Conservation (phyloP, 1,140 invertebrate genomes). For the Drosophila tropicalis region DNA sequence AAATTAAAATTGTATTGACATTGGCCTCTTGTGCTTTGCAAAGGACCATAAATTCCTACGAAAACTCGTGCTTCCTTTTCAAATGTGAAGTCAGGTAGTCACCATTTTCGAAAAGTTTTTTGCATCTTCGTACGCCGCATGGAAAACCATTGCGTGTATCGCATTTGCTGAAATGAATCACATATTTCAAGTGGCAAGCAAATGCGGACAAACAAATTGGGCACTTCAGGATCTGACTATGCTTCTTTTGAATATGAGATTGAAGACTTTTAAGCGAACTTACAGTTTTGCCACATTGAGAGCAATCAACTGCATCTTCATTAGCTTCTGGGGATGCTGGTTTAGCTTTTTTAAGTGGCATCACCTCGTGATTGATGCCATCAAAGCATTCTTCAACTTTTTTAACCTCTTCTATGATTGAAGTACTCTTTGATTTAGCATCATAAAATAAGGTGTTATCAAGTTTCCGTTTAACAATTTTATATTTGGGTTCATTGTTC, state of each 20-base stretch:
- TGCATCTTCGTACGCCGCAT: slow-evolving; percentile 42
- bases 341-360: slow-evolving; percentile 45
- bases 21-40: no score
- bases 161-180: slow-evolving; percentile 47
- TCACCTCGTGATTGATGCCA: slow-evolving; percentile 46
- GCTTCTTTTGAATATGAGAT: slow-evolving; percentile 50
- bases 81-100: slow-evolving; percentile 42
- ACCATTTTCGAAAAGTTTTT: slow-evolving; percentile 34
- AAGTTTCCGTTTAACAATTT: background rate
- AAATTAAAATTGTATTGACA: no score
- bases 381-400: slow-evolving; percentile 10
- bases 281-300: slow-evolving; percentile 40
- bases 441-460: background rate
- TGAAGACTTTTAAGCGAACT: slow-evolving; percentile 43
- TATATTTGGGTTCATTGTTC: background rate
- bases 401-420: background rate
- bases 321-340: slow-evolving; percentile 33
- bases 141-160: background rate
- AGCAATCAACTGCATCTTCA: slow-evolving; percentile 32
- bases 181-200: slow-evolving; percentile 17
- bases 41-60: slow-evolving; percentile 1
- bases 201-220: slow-evolving; percentile 8
- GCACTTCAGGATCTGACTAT: slow-evolving; percentile 31
- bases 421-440: no score
- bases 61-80: slow-evolving; percentile 37